phyloP scores from a whole-genome alignment of 2,888 invertebrate genomes.

The Sphecodes monilicornis region DNA sequence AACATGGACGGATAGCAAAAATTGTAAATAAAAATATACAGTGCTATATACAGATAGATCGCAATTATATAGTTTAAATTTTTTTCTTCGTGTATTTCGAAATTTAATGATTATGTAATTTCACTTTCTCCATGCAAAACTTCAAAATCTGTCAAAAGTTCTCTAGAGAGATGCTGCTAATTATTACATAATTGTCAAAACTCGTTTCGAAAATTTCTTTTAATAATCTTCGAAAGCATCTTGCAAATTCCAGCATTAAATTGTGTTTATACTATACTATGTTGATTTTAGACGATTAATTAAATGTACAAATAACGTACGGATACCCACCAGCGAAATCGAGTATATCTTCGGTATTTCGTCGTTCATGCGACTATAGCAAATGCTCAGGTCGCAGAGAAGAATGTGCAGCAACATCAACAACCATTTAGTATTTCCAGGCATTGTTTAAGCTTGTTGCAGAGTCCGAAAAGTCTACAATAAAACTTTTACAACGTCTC shows the following conservation, averaged over 20 bases:
- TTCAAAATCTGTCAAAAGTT: neutral
- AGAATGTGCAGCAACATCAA: constrained; percentile 24
- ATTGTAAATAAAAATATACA: constrained; percentile 28
- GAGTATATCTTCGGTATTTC: constrained; percentile 31
- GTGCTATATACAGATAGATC: neutral
- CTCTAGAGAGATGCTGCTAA: neutral
- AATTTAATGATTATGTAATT: neutral
- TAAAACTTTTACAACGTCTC: constrained; percentile 21
- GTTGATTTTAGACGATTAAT: too few relatives aligned
- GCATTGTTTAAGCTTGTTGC: constrained; percentile 32
- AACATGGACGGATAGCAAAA: neutral
- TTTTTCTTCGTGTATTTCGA: neutral
- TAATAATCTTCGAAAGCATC: neutral
- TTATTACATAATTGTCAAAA: neutral
- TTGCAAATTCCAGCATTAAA: neutral
- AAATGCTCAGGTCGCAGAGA: constrained; percentile 24
- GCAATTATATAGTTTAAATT: neutral
- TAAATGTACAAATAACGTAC: neutral
- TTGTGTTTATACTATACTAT: too few relatives aligned
- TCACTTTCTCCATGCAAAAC: neutral
- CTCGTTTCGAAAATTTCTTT: neutral
- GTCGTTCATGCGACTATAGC: neutral
- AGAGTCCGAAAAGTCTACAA: neutral
- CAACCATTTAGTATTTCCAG: constrained; percentile 3
- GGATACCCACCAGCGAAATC: constrained; percentile 55